These are phyloP conservation scores for Periplaneta americana DNA, from an alignment of 1,140 invertebrate genomes.

Conservation along the genomic window DNA sequence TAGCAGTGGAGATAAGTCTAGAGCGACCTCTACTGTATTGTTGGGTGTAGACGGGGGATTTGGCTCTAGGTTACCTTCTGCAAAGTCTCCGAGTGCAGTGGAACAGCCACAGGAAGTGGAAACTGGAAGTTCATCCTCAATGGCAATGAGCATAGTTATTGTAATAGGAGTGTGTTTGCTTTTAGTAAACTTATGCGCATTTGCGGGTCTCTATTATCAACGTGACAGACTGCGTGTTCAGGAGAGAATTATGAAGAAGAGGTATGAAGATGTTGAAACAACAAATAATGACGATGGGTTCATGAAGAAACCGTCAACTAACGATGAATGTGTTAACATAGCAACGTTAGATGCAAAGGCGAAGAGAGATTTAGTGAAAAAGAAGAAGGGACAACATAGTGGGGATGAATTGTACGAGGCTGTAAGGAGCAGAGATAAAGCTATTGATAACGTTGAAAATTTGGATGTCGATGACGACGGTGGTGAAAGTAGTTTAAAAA, in stretches of 20 bases:
- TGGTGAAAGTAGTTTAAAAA: slow-evolving; percentile 53
- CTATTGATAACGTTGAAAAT: neutral
- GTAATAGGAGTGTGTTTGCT: slow-evolving; percentile 51
- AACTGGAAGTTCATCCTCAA: neutral
- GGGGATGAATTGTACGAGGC: slow-evolving; percentile 15
- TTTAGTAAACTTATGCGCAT: slow-evolving; percentile 72
- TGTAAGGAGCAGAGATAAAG: neutral
- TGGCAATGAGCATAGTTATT: slow-evolving; percentile 1
- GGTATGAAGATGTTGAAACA: slow-evolving; percentile 24
- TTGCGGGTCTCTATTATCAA: slow-evolving; percentile 71
- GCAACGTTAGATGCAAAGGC: slow-evolving; percentile 38
- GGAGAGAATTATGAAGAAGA: slow-evolving; percentile 43
- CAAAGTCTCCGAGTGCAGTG: slow-evolving; percentile 2
- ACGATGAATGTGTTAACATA: neutral
- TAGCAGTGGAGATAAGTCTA: neutral
- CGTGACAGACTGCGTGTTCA: slow-evolving; percentile 51
- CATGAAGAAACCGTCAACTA: slow-evolving; percentile 28
- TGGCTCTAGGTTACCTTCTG: neutral
- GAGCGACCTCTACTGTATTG: neutral
- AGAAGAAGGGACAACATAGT: neutral
- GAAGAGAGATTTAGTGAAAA: slow-evolving; percentile 48
- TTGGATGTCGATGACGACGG: neutral
- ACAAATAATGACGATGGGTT: slow-evolving; percentile 31
- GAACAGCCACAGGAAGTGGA: slow-evolving; percentile 1
- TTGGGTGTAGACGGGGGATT: neutral